A percentile compares a stretch with the other conserved stretches of the same genome.
phyloP scores from a whole-genome alignment of 2,888 invertebrate species.

The Harmothoe impar region DNA sequence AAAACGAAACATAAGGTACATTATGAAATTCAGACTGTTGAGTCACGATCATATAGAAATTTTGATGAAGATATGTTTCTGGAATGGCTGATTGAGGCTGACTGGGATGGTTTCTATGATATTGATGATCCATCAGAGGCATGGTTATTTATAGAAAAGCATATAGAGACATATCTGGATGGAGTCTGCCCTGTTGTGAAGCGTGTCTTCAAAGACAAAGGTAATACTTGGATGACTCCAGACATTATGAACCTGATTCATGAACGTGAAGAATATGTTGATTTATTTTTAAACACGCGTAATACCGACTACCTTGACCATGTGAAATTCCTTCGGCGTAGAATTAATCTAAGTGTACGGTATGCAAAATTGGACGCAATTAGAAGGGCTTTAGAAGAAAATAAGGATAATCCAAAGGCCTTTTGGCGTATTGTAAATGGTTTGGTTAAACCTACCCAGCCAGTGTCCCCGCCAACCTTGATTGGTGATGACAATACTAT shows the following conservation, averaged over 20 bases:
- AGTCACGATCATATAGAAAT: too few relatives aligned
- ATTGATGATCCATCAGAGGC: too few relatives aligned
- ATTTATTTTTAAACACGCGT: background rate
- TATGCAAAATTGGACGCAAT: background rate
- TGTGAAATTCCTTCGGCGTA: background rate
- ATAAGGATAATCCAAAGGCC: background rate
- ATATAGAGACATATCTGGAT: too few relatives aligned
- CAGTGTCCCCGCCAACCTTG: background rate
- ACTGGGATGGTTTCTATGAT: too few relatives aligned
- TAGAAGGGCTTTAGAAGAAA: background rate
- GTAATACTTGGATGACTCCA: background rate
- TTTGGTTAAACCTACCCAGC: background rate
- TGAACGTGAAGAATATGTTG: background rate
- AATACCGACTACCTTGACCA: background rate
- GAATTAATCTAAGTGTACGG: background rate
- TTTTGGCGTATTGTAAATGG: background rate
- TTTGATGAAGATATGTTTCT: too few relatives aligned
- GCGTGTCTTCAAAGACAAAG: background rate
- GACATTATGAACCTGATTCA: background rate
- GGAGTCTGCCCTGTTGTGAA: too few relatives aligned
- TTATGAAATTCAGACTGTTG: too few relatives aligned
- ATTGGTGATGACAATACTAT: background rate
- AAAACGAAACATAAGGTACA: too few relatives aligned
- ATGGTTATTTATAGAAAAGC: too few relatives aligned
- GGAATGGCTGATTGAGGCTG: too few relatives aligned